phyloP scores from a whole-genome alignment of 2,888 invertebrate species.

The Drosophila fungiperda region DNA sequence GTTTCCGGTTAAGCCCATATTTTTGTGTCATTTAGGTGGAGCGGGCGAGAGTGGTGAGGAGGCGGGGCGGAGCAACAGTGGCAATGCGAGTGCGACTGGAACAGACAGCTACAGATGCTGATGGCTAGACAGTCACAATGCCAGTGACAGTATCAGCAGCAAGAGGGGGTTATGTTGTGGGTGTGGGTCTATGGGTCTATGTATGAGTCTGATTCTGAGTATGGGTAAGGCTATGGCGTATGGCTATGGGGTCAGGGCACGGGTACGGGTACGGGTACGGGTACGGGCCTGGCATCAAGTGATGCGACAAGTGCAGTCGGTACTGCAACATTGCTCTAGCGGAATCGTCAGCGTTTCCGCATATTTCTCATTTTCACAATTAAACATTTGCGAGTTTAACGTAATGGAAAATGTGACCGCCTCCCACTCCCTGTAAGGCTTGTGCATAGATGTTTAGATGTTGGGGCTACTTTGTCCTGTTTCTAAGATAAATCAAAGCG shows the following conservation, averaged over 20 bases:
- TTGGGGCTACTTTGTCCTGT: conserved; percentile 14
- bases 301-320: conserved; percentile 80
- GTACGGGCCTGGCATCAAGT: conserved; percentile 71
- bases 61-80: conserved; percentile 2
- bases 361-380: conserved; percentile 82
- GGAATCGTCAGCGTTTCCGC: conserved; percentile 81
- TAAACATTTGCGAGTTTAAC: conserved; percentile 74
- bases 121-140: conserved; percentile 71
- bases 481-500: conserved; percentile 77
- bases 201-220: conserved; percentile 3
- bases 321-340: conserved; percentile 72
- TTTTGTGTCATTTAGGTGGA: conserved; percentile 79
- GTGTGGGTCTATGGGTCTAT: conserved; percentile 2
- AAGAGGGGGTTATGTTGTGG: conserved; percentile 8
- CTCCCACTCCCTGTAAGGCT: background rate
- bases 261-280: conserved; percentile 6
- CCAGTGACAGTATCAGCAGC: conserved; percentile 53
- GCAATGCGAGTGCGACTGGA: conserved; percentile 55
- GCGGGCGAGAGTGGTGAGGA: background rate
- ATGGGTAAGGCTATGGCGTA: background rate
- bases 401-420: conserved; percentile 56
- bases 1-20: conserved; percentile 86
- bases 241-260: conserved; percentile 6
- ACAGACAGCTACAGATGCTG: conserved; percentile 76
- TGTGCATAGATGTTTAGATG: background rate